Base-by-base conservation (phyloP, 1,140 invertebrate genomes). In the Brachionus sp. region DNA sequence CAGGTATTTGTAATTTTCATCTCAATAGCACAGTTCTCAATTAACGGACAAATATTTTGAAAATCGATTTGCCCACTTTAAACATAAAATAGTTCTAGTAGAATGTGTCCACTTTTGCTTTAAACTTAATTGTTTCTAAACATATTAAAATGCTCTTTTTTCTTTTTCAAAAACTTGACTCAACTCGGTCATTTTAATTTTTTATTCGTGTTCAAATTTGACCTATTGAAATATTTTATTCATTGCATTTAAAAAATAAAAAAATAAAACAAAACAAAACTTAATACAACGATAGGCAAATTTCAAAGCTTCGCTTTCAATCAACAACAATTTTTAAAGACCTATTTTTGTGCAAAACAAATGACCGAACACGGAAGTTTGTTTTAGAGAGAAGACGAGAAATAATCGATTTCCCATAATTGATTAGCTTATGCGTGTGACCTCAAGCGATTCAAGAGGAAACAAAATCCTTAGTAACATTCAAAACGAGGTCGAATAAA, bases 391-490 rank as follows among this genome's bases (percentile, higher is more conserved):
- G 4, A 57, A 19, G 50, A 57, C 19, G 19, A 57, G 50, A 57
- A 57, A 25, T 25, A 57, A 57, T 57, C 50, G 50, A 57, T 57
- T 57, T 57, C 19, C 9, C 12, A 57, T 57, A 19, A 57, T 57
- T 57, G 50, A 57, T 57, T 57, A 57, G 50, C 50, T 16, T 57
- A 57, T 70, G 66, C 37, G 7, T 70, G 66, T 70, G 66, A 70
- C 66, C 66, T 70, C 37, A 70, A 70, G 16, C 33, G 35, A 70
- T 70, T 39, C 37, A 39, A 9, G 16, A 70, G 64, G 37, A 37
- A 37, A 70, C 16, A 70, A 70, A 70, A 70, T 70, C 12, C 66
- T 39, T 70, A 70, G 66, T 33, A 16, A 70, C 66, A 70, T 70
- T 70, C 29, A 39, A 70, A 70, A 42, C 35, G 66, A 70, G 66